Evolutionary conservation across 2,888 invertebrate species (phyloP), one percentile per base, ranked within the genome.

Genomic region (Sesia apiformis): DNA sequence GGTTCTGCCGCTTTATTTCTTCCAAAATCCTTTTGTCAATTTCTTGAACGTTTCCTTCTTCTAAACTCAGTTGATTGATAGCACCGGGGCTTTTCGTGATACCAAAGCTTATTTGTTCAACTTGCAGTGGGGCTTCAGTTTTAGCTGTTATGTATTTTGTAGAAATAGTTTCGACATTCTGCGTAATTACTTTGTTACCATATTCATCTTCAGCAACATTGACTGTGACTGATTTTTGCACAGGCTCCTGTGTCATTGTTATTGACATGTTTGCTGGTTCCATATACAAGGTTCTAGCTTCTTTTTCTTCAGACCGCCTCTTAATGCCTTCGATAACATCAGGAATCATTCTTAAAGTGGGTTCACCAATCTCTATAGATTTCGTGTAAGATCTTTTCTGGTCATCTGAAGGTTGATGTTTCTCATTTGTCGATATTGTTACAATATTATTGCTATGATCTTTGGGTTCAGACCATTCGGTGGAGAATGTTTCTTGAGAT

Each of bases 181-280:
- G 90, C 50, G 85, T 89, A 5, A 90, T 86, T 0, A 90, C 77
- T 76, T 88, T 89, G 54, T 90, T 90, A 0, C 90, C 90, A 56
- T 76, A 86, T 65, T 84, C 88, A 55, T 90, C 90, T 74, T 90
- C 90, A 4, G 82, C 76, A 3, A 90, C 88, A 59, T 89, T 90
- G 0, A 90, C 90, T 38, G 88, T 88, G 3, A 90, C 90, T 1
- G 81, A 84, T 71, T 90, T 90, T 64, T 90, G 89, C 55, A 83
- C 73, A 5, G 90, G 90, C 55, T 89, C 88, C 64, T 90, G 87
- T 5, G 83, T 84, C 87, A 88, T 87, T 4, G 85, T 87, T 41
- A 88, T 63, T 5, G 84, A 84, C 59, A 85, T 80, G 56, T 76
- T 90, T 4, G 80, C 78, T 41, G 89, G 87, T 70, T 89, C 87